Evolutionary conservation across 2,113 vertebrate genomes (phyloP).

Genomic region (Halcyon malimbica): DNA sequence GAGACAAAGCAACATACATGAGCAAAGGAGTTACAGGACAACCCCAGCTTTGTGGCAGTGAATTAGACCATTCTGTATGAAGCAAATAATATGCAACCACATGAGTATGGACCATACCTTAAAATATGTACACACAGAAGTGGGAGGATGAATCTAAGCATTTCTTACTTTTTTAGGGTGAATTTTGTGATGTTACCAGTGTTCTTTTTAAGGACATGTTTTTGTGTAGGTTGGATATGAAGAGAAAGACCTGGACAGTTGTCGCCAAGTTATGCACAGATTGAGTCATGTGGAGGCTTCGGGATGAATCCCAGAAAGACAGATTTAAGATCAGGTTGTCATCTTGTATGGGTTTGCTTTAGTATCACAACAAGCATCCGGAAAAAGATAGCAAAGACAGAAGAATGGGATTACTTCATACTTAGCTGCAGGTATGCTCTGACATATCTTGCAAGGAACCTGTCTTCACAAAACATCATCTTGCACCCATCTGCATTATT

Average conservation of each 20-base stretch:
- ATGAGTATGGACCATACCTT: neutral
- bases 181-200: neutral
- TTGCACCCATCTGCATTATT: neutral
- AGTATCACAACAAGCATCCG: neutral
- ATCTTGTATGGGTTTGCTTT: neutral
- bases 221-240: neutral
- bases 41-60: neutral
- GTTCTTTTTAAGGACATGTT: neutral
- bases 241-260: neutral
- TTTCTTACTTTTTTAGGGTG: neutral
- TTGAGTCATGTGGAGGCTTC: neutral
- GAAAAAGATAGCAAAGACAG: neutral
- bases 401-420: neutral
- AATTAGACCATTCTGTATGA: neutral
- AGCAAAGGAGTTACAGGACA: neutral
- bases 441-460: neutral
- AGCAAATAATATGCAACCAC: neutral
- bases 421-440: neutral
- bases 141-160: neutral
- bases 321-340: neutral
- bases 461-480: too few relatives aligned
- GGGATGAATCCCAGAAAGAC: neutral
- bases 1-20: neutral
- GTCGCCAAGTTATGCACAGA: neutral
- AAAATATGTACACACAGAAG: neutral